Evolutionary conservation across 2,797 vertebrate genomes (phyloP).

Genomic region (Cyclopterus lumpus): DNA sequence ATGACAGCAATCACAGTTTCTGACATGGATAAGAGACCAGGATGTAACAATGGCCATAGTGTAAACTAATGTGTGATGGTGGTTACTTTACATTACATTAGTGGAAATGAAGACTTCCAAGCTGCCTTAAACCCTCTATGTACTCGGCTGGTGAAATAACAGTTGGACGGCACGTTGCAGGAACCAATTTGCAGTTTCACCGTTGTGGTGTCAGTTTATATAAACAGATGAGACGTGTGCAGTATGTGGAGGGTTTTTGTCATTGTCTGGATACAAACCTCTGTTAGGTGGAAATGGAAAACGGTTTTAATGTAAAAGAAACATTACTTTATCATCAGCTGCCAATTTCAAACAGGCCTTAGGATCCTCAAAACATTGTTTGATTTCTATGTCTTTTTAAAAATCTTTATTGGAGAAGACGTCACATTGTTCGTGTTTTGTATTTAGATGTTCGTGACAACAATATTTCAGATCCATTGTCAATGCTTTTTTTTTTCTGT

Average conservation of each 20-base stretch:
- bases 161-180: constrained; percentile 39
- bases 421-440: constrained; percentile 69
- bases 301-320: constrained; percentile 71
- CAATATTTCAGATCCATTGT: constrained; percentile 60
- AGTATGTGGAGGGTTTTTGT: constrained; percentile 85
- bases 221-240: constrained; percentile 33
- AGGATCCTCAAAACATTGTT: constrained; percentile 75
- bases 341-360: constrained; percentile 86
- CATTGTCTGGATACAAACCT: constrained; percentile 76
- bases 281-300: constrained; percentile 63
- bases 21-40: constrained; percentile 60
- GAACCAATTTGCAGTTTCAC: constrained; percentile 41
- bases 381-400: constrained; percentile 68
- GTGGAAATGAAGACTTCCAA: constrained; percentile 74
- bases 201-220: constrained; percentile 12
- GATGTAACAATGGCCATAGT: constrained; percentile 55
- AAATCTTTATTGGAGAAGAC: constrained; percentile 51
- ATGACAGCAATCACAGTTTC: constrained; percentile 66
- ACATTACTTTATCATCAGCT: constrained; percentile 80
- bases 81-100: constrained; percentile 66
- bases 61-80: constrained; percentile 65
- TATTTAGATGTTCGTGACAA: constrained; percentile 70
- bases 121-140: constrained; percentile 98
- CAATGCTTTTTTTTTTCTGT: constrained; percentile 27
- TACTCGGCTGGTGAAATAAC: constrained; percentile 64